Evolutionary conservation across 2,888 invertebrate genomes (phyloP).

Genomic region (Lysandra coridon): DNA sequence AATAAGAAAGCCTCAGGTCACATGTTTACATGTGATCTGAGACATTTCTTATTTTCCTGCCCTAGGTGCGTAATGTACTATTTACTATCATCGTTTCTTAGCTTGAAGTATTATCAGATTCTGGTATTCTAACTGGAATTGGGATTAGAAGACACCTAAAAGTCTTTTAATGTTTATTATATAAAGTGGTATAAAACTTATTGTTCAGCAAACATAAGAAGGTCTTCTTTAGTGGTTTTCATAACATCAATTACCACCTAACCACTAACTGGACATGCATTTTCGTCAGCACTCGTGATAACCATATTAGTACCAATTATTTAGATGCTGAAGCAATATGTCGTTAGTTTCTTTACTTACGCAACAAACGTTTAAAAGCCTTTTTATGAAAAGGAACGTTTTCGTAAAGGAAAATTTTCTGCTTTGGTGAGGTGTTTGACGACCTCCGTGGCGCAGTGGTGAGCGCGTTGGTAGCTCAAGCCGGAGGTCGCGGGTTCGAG

Average conservation of each 20-base stretch:
- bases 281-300: conserved; percentile 60
- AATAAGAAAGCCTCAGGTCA: no score
- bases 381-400: background rate
- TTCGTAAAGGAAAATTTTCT: background rate
- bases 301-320: conserved; percentile 59
- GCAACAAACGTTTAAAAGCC: background rate
- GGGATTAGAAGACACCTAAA: background rate
- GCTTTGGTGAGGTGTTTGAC: no score
- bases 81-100: no score
- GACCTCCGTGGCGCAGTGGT: no score
- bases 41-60: no score
- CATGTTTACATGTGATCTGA: no score
- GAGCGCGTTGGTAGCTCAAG: no score
- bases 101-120: background rate
- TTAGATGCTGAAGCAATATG: conserved; percentile 1
- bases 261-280: conserved; percentile 39
- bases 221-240: conserved; percentile 35
- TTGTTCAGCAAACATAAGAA: conserved; percentile 30
- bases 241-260: conserved; percentile 38
- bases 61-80: no score
- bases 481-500: no score
- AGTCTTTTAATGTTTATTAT: background rate
- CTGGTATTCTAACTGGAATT: background rate
- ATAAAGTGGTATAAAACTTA: background rate
- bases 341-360: conserved; percentile 10